These are phyloP conservation scores for Petrocephalus schoutedeni DNA, from an alignment of 2,797 vertebrate genomes.

Conservation along the genomic window DNA sequence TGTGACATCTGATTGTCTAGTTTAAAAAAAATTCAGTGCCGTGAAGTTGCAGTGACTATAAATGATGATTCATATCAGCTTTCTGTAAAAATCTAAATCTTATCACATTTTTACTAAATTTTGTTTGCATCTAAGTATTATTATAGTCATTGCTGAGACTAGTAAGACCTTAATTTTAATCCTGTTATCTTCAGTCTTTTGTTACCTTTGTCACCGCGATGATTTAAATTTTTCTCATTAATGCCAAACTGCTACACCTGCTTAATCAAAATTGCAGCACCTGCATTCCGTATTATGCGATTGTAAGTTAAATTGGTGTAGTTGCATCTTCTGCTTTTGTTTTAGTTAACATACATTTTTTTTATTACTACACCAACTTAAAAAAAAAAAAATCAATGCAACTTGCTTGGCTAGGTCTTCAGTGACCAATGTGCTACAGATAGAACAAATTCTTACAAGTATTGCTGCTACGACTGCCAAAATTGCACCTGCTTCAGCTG, in stretches of 20 bases:
- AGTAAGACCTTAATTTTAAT: slow-evolving; percentile 39
- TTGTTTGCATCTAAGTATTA: slow-evolving; percentile 41
- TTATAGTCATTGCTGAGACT: slow-evolving; percentile 42
- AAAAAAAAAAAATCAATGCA: slow-evolving; percentile 18
- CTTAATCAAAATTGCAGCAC: slow-evolving; percentile 41
- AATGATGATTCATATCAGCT: slow-evolving; percentile 27
- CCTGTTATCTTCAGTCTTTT: slow-evolving; percentile 33
- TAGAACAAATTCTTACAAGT: slow-evolving; percentile 8
- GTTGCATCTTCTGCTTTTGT: slow-evolving; percentile 21
- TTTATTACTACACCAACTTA: slow-evolving; percentile 19
- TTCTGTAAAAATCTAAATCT: background rate
- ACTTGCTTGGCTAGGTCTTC: slow-evolving; percentile 27
- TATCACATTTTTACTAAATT: slow-evolving; percentile 28
- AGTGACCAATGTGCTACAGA: background rate
- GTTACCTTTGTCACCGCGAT: background rate
- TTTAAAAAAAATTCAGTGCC: background rate
- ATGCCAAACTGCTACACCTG: slow-evolving; percentile 59
- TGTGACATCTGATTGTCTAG: slow-evolving; percentile 7
- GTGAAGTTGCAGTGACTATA: slow-evolving; percentile 26
- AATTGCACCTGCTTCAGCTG: slow-evolving; percentile 40
- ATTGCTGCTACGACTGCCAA: slow-evolving; percentile 40
- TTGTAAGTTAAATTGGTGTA: slow-evolving; percentile 39
- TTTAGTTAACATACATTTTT: slow-evolving; percentile 17
- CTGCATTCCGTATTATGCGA: slow-evolving; percentile 42
- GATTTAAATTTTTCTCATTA: slow-evolving; percentile 39